These are phyloP conservation scores for Hippopotamus amphibius DNA, from an alignment of 2,113 vertebrate genomes.

Conservation along the genomic window DNA sequence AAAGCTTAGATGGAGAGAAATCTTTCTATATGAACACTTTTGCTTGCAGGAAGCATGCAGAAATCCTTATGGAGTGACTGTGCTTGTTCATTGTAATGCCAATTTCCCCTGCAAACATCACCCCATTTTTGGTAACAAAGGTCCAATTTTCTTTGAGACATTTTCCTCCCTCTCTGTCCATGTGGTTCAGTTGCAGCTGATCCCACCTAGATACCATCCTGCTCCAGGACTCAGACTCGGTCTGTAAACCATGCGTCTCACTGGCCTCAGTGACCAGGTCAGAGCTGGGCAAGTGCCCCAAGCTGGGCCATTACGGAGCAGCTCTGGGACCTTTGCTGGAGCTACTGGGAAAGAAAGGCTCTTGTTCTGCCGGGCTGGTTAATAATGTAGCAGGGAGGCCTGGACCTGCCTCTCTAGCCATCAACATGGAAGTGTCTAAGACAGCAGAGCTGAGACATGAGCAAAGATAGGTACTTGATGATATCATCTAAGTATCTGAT, in stretches of 20 bases:
- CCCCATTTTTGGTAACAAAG: neutral
- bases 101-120: neutral
- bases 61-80: neutral
- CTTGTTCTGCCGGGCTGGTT: neutral
- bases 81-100: neutral
- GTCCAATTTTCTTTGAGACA: neutral
- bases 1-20: neutral
- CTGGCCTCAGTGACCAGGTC: too few relatives aligned
- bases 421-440: neutral
- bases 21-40: neutral
- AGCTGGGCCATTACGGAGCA: neutral
- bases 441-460: neutral
- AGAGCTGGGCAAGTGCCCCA: neutral
- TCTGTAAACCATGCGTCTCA: neutral
- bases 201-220: neutral
- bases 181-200: neutral
- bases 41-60: neutral
- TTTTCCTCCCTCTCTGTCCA: neutral
- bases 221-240: neutral
- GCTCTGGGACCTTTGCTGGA: neutral
- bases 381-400: neutral
- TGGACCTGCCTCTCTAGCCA: neutral
- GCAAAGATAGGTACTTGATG: neutral
- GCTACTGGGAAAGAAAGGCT: neutral
- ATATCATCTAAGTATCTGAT: neutral